phyloP scores from a whole-genome alignment of 2,797 vertebrate genomes.

The Catostomus latipinnis region DNA sequence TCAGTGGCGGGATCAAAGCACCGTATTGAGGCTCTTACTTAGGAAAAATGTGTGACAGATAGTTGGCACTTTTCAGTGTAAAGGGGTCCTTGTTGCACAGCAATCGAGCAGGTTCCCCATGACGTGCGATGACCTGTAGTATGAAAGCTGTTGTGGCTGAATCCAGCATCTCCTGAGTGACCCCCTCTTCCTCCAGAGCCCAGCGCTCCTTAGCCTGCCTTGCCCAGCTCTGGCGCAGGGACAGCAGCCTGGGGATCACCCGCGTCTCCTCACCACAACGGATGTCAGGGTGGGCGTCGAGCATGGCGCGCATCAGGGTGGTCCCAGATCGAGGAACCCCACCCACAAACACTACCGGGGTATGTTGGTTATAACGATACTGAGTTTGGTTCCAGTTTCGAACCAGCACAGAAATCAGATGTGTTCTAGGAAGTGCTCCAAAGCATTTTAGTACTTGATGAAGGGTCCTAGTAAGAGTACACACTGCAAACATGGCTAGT shows the following conservation, averaged over 20 bases:
- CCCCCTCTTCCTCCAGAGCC: slow-evolving; percentile 80
- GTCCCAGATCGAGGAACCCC: slow-evolving; percentile 87
- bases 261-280: slow-evolving; percentile 89
- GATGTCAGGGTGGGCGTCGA: slow-evolving; percentile 85
- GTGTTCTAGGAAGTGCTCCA: slow-evolving; percentile 27
- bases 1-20: background rate
- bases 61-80: slow-evolving; percentile 77
- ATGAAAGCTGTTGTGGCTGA: slow-evolving; percentile 85
- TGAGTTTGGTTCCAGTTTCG: slow-evolving; percentile 73
- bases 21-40: slow-evolving; percentile 53
- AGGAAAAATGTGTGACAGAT: slow-evolving; percentile 67
- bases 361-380: slow-evolving; percentile 82
- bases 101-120: slow-evolving; percentile 83
- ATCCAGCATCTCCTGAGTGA: slow-evolving; percentile 82
- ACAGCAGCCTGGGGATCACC: slow-evolving; percentile 85
- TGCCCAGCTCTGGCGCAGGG: slow-evolving; percentile 84
- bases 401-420: slow-evolving; percentile 68
- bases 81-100: slow-evolving; percentile 91
- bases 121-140: slow-evolving; percentile 86
- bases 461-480: slow-evolving; percentile 74
- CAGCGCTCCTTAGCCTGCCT: slow-evolving; percentile 79
- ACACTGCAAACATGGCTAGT: slow-evolving; percentile 68
- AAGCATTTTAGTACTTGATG: slow-evolving; percentile 69
- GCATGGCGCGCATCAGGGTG: slow-evolving; percentile 87
- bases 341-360: slow-evolving; percentile 84